A percentile compares a stretch with the other conserved stretches of the same genome.
phyloP scores from a whole-genome alignment of 30 jellyfish, hydroid and myxozoan genomes.

The Chironex yamaguchii region DNA sequence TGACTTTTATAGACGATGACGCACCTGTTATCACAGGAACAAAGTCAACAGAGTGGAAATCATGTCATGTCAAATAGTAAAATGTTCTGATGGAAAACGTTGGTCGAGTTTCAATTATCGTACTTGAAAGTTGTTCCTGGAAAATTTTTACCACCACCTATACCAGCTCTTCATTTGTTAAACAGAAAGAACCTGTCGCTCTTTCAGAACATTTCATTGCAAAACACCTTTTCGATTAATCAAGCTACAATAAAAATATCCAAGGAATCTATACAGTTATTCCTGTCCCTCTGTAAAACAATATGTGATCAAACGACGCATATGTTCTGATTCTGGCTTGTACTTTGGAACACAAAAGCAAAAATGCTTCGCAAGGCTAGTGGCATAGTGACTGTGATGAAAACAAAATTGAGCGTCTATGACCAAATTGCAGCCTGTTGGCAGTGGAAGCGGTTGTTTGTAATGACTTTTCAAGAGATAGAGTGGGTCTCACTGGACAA shows the following conservation, averaged over 20 bases:
- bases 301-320: background rate
- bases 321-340: background rate
- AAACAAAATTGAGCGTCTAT: background rate
- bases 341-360: background rate
- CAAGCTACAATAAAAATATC: background rate
- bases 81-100: background rate
- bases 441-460: background rate
- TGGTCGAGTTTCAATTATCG: background rate
- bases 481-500: background rate
- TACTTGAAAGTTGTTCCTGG: background rate
- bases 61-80: background rate
- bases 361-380: background rate
- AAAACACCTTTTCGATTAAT: background rate
- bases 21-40: background rate
- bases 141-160: background rate
- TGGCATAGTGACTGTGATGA: background rate
- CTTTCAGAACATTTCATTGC: background rate
- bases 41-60: background rate
- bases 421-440: background rate
- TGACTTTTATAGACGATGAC: background rate
- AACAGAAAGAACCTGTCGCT: background rate
- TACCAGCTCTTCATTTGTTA: background rate
- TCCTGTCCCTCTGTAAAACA: background rate
- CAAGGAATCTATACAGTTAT: background rate
- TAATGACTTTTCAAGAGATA: background rate